Evolutionary conservation across 2,113 vertebrate species (phyloP), one percentile per base, ranked within the genome.

Genomic region (Stigmatopora nigra): DNA sequence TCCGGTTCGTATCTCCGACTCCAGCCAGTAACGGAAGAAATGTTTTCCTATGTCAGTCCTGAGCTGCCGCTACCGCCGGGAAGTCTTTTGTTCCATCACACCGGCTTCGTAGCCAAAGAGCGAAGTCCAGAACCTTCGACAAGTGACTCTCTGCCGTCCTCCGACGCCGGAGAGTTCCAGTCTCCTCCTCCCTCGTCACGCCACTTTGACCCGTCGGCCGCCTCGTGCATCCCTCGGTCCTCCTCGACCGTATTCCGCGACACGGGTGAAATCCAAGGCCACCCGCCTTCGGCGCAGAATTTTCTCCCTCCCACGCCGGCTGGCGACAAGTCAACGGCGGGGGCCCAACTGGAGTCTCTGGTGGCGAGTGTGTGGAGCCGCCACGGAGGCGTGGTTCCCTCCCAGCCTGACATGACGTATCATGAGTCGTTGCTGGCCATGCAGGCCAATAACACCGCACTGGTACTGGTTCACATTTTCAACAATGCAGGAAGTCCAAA

Each of bases 11-110:
- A 91, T 17, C 84, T 86, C 65, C 93, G 94, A 14, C 92, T 97
- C 38, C 96, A 98, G 88, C 94, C 96, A 1, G 96, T 98, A 47
- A 95, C 93, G 2, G 97, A 99, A 84, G 97, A 97, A 73, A 91
- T 93, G 49, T 92, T 81, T 68, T 71, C 86, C 64, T 93, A 90
- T 59, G 41, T 84, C 31, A 91, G 89, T 72, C 91, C 93, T 0
- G 95, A 95, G 81, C 73, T 92, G 45, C 90, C 89, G 1, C 73
- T 92, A 67, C 92, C 94, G 45, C 87, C 90, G 41, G 89, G 87
- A 75, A 95, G 88, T 78, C 88, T 93, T 74, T 77, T 93, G 45
- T 89, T 93, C 74, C 89, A 92, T 56, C 83, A 85, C 44, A 15
- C 59, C 1, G 75, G 74, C 31, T 6, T 81, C 19, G 35, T 84